Percentiles rank a stretch among this genome's conserved stretches.
Conservation (phyloP, 2,888 invertebrate genomes). For the Himalopsyche tibetana region DNA sequence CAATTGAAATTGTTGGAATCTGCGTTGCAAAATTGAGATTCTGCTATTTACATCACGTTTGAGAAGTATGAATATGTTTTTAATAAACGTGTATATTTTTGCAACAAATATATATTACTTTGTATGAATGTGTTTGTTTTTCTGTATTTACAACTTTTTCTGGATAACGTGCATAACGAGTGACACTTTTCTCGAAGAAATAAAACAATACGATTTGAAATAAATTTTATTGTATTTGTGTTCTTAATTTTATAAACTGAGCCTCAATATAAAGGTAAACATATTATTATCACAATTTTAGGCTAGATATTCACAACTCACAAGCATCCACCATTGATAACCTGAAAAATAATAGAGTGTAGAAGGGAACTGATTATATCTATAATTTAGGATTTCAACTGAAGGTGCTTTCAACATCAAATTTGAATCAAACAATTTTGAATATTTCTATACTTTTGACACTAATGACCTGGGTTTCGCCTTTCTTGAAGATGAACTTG, state of each 20-base stretch:
- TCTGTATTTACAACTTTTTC: too few relatives aligned
- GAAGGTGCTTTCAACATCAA: too few relatives aligned
- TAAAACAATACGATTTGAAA: background rate
- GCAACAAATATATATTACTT: background rate
- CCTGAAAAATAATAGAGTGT: background rate
- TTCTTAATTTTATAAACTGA: conserved; percentile 1
- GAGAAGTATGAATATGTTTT: background rate
- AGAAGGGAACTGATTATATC: background rate
- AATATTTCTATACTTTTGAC: too few relatives aligned
- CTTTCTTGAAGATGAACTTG: too few relatives aligned
- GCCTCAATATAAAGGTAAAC: conserved; percentile 10
- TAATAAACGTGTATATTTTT: background rate
- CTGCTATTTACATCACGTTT: background rate
- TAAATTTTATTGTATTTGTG: background rate
- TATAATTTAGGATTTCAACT: too few relatives aligned
- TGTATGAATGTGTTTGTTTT: too few relatives aligned
- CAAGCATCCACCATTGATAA: background rate
- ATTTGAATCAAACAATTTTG: too few relatives aligned
- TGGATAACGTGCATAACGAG: too few relatives aligned
- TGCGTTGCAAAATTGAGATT: background rate
- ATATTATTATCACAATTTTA: conserved; percentile 41
- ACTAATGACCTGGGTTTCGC: too few relatives aligned
- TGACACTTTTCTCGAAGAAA: background rate
- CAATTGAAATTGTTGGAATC: background rate
- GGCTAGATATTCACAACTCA: conserved; percentile 12